These are phyloP conservation scores for Neoniphon sammara DNA, from an alignment of 2,797 vertebrate genomes.

Conservation along the genomic window DNA sequence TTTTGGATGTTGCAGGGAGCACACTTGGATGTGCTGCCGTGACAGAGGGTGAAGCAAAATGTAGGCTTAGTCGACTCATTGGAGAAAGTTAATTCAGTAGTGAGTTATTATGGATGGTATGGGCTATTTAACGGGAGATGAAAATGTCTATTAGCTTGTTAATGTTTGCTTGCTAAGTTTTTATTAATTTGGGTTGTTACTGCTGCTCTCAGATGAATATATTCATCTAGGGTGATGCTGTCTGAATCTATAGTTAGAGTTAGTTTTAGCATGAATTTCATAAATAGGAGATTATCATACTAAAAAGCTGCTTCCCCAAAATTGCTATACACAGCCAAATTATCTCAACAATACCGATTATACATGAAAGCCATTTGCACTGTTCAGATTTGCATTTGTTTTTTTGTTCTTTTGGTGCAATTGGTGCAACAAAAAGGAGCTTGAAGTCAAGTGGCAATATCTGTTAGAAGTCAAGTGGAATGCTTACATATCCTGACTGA, in stretches of 20 bases:
- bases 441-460: neutral
- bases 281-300: conserved; percentile 61
- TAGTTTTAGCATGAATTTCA: conserved; percentile 9
- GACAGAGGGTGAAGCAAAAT: too few species aligned
- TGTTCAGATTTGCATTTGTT: conserved; percentile 22
- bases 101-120: too few species aligned
- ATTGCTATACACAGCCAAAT: conserved; percentile 12
- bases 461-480: neutral
- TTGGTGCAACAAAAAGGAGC: neutral
- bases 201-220: conserved; percentile 10
- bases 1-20: neutral
- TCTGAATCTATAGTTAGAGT: neutral
- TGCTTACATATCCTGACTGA: neutral
- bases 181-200: conserved; percentile 1
- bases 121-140: too few species aligned
- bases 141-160: too few species aligned
- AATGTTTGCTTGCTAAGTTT: too few species aligned
- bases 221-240: neutral
- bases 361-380: neutral
- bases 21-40: too few species aligned
- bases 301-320: conserved; percentile 57
- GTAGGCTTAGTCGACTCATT: too few species aligned
- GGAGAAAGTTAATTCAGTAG: too few species aligned
- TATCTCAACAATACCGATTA: too few species aligned
- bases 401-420: neutral